These are phyloP conservation scores for Pelmatolapia mariae DNA, from an alignment of 2,113 vertebrate genomes.

Conservation along the genomic window DNA sequence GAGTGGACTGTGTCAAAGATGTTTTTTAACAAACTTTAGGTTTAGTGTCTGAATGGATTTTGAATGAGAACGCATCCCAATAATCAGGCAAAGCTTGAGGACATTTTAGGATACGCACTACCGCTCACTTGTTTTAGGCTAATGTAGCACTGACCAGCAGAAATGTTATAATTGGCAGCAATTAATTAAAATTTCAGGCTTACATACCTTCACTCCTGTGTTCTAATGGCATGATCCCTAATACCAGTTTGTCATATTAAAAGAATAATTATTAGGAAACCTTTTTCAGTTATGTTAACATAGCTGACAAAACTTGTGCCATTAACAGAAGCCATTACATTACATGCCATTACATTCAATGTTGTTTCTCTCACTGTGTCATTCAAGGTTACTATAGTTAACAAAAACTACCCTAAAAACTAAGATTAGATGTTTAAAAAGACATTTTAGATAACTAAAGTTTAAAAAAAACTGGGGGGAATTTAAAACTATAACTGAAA, in stretches of 20 bases:
- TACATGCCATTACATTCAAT: not conserved
- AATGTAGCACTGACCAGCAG: not conserved
- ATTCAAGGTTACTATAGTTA: no score
- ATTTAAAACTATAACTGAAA: not conserved
- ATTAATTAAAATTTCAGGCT: not conserved
- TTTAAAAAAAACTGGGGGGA: not conserved
- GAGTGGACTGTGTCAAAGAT: constrained; percentile 29
- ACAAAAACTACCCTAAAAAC: no score
- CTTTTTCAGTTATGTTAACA: not conserved
- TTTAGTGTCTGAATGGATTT: not conserved
- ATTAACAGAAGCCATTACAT: not conserved
- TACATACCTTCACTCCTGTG: not conserved
- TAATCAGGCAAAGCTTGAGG: not conserved
- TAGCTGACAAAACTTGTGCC: not conserved
- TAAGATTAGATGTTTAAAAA: not conserved
- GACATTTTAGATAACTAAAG: not conserved
- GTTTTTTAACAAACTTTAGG: not conserved
- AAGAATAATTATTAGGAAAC: not conserved
- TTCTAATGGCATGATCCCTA: not conserved
- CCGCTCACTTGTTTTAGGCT: not conserved
- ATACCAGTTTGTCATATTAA: not conserved
- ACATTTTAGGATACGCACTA: not conserved
- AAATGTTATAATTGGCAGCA: not conserved
- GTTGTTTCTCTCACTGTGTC: not conserved
- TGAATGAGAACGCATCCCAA: constrained; percentile 1